Percentiles rank a stretch among this genome's conserved stretches.
These are phyloP conservation scores for Harpagifer antarcticus DNA, from an alignment of 2,797 vertebrate genomes.

Conservation along the genomic window DNA sequence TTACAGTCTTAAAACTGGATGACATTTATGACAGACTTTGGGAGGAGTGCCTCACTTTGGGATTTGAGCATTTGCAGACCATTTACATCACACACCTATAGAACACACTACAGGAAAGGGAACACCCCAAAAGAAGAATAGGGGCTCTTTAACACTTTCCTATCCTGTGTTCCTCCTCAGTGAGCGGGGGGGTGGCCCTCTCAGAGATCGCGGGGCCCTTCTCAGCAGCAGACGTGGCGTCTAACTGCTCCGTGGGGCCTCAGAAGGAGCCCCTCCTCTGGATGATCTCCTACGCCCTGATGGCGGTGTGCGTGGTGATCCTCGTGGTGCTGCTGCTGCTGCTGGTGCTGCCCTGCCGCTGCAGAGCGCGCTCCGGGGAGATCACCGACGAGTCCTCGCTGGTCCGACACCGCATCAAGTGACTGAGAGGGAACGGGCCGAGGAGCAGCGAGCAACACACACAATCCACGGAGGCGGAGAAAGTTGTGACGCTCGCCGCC, in stretches of 20 bases:
- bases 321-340: slow-evolving; percentile 89
- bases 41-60: too few relatives aligned
- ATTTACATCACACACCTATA: too few relatives aligned
- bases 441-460: slow-evolving; percentile 15
- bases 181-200: slow-evolving; percentile 80
- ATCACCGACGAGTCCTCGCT: slow-evolving; percentile 96
- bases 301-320: slow-evolving; percentile 90
- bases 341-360: slow-evolving; percentile 86
- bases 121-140: too few relatives aligned
- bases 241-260: slow-evolving; percentile 84
- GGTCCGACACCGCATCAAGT: slow-evolving; percentile 96
- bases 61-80: too few relatives aligned
- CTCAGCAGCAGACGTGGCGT: slow-evolving; percentile 86
- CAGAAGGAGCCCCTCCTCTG: slow-evolving; percentile 90
- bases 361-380: slow-evolving; percentile 78
- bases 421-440: slow-evolving; percentile 71
- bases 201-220: slow-evolving; percentile 95
- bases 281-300: slow-evolving; percentile 92
- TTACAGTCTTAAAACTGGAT: too few relatives aligned
- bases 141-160: too few relatives aligned
- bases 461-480: slow-evolving; percentile 26
- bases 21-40: too few relatives aligned
- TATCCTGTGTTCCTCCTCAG: slow-evolving; percentile 71
- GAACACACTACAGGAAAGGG: too few relatives aligned
- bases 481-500: slow-evolving; percentile 14